Evolutionary conservation across 2,113 vertebrate species (phyloP).

Genomic region (Equus quagga): DNA sequence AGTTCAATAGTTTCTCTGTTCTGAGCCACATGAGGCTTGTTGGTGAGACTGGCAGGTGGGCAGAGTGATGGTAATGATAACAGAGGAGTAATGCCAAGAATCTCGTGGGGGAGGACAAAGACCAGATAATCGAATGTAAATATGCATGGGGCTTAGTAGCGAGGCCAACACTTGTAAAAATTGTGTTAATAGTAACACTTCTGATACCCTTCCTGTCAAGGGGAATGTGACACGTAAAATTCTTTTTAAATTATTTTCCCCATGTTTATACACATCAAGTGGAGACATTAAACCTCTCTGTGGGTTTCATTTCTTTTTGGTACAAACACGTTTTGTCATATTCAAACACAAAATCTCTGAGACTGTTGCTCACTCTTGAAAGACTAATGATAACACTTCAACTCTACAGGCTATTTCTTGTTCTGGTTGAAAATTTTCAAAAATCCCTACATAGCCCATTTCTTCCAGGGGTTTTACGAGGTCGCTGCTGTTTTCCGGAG

Average conservation of each 20-base stretch:
- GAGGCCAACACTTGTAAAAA: neutral
- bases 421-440: neutral
- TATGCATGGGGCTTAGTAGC: no score
- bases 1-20: neutral
- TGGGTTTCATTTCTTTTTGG: constrained; percentile 21
- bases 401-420: neutral
- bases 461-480: neutral
- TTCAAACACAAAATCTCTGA: constrained; percentile 18
- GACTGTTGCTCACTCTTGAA: neutral
- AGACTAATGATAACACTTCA: neutral
- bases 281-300: constrained; percentile 9
- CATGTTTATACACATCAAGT: constrained; percentile 9
- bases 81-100: neutral
- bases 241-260: neutral
- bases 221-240: neutral
- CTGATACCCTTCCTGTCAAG: neutral
- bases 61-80: neutral
- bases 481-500: neutral
- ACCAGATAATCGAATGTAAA: neutral
- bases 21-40: neutral
- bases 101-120: neutral
- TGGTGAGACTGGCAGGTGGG: neutral
- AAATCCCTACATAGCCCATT: neutral
- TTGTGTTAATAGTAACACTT: neutral
- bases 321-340: constrained; percentile 32